Evolutionary conservation across 2,797 vertebrate genomes (phyloP), one percentile per base, ranked within the genome.

Genomic region (Eidolon dupreanum): DNA sequence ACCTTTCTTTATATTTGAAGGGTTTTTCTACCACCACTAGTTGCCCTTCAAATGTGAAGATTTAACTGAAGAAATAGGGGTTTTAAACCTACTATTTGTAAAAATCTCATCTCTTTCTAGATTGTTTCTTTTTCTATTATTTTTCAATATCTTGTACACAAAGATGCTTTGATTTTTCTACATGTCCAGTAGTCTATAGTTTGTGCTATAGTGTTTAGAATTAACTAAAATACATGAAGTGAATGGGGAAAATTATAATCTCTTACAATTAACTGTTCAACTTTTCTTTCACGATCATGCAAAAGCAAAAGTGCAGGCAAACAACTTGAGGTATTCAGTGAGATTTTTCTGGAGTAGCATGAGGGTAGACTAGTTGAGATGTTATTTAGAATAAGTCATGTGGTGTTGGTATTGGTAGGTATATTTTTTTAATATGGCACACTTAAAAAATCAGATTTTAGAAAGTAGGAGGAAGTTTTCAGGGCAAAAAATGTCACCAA

Each of bases 191-290:
- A 57, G 36, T 88, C 20, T 28, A 49, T 24, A 41, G 24, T 89
- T 93, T 95, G 46, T 55, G 22, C 46, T 85, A 8, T 89, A 81
- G 28, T 3, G 28, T 93, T 95, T 89, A 89, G 46, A 93, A 24
- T 95, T 90, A 88, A 84, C 92, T 83, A 77, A 94, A 84, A 85
- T 84, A 59, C 20, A 41, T 97, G 20, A 90, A 82, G 57, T 75
- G 22, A 68, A 66, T 38, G 81, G 53, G 55, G 15, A 13, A 33
- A 81, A 79, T 83, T 78, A 12, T 86, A 79, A 73, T 77, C 8
- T 91, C 49, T 86, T 87, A 70, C 0, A 81, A 38, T 90, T 90
- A 92, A 65, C 77, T 90, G 59, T 59, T 85, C 66, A 77, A 0
- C 41, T 95, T 73, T 78, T 78, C 49, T 36, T 94, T 93, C 28